Base-by-base conservation (phyloP, 2,888 invertebrate genomes). In the Nasonia oneida region DNA sequence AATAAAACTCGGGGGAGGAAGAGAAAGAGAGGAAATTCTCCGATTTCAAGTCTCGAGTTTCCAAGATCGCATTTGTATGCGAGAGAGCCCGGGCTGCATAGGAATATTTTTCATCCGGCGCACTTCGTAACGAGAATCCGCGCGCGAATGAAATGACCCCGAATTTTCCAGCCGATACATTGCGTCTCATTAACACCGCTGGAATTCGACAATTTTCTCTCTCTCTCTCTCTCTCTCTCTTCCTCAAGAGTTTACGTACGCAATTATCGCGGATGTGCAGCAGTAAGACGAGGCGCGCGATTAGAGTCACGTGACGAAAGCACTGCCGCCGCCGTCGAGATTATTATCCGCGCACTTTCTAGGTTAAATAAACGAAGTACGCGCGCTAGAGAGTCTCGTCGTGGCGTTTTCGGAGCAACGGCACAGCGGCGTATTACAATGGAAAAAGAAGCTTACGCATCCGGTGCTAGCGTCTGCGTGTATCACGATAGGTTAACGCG, bases 271-370 rank as follows among this genome's bases (percentile, higher is more conserved):
- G 29, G 71, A 42, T 53, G 53, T 75, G 57, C 76, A 57, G 23
- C 79, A 64, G 74, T n/a, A 6, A 50, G n/a, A 23, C 61, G 53
- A 37, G n/a, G 39, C 61, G 53, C 33, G 42, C 39, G 78, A 85
- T 85, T 81, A 81, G 29, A 53, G 78, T 85, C 85, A 81, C 81
- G 77, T 85, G 81, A 85, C 78, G 71, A 80, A 81, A 70, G 71
- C 70, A 61, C 29, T 64, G 29, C n/a, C 67, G 71, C 8, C 75
- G 29, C 10, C 61, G 29, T n/a, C 33, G 70, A 42, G 73, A 78
- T 85, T 73, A 81, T 85, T 53, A 78, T 64, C 81, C 39, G 39
- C 29, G n/a, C 73, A 74, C 78, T 81, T 85, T 85, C 73, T 85
- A 81, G 84, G 80, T 76, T 84, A 76, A 84, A 84, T 47, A 33